Evolutionary conservation across 2,888 invertebrate species (phyloP).

Genomic region (Eretmocerus hayati): DNA sequence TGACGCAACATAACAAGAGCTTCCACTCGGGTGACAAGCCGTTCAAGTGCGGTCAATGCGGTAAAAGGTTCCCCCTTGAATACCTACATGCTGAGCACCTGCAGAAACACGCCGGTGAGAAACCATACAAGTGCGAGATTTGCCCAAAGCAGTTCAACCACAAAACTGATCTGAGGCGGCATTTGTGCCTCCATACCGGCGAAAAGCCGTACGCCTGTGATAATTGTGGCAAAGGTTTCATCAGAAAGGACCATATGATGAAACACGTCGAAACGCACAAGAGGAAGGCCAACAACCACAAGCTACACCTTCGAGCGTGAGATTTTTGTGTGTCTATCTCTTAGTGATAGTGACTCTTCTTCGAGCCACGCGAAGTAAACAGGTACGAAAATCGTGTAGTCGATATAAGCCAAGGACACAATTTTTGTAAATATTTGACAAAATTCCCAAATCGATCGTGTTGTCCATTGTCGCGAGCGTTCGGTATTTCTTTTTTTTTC

Average conservation of each 20-base stretch:
- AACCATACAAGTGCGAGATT: slow-evolving; percentile 77
- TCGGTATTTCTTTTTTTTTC: no score
- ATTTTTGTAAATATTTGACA: no score
- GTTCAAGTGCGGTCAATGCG: slow-evolving; percentile 77
- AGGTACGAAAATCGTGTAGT: no score
- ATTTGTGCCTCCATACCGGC: slow-evolving; percentile 82
- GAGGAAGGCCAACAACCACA: slow-evolving; percentile 50
- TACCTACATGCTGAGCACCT: slow-evolving; percentile 66
- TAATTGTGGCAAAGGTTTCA: slow-evolving; percentile 80
- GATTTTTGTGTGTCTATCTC: no score
- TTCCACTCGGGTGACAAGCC: slow-evolving; percentile 83
- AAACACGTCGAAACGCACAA: slow-evolving; percentile 79
- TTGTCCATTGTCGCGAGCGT: no score
- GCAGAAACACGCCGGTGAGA: slow-evolving; percentile 72
- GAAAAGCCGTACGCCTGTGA: slow-evolving; percentile 76
- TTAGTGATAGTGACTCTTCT: no score
- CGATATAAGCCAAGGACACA: no score
- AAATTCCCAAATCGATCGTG: no score
- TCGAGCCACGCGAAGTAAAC: no score
- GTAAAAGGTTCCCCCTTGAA: slow-evolving; percentile 73
- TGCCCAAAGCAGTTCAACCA: slow-evolving; percentile 88
- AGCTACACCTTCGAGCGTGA: slow-evolving; percentile 33
- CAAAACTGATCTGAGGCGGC: slow-evolving; percentile 80
- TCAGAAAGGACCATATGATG: slow-evolving; percentile 85
- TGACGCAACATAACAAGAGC: slow-evolving; percentile 85